Conservation (phyloP, 1,140 invertebrate species). For the Listronotus oregonensis region DNA sequence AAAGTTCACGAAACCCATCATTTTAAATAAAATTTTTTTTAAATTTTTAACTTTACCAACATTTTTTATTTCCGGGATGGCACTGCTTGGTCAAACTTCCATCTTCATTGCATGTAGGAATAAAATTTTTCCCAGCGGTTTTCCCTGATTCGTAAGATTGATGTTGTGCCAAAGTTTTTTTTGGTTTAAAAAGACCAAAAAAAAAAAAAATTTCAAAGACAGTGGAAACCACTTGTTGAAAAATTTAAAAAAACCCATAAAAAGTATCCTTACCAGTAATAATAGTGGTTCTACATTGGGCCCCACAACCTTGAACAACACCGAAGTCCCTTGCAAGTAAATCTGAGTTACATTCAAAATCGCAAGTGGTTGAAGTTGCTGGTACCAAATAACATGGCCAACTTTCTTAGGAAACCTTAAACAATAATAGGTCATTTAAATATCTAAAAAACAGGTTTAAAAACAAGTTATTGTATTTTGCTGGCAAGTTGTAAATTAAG, state of each 20-base stretch:
- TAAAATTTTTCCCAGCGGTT: slow-evolving; percentile 73
- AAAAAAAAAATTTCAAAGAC: no score
- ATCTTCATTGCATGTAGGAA: slow-evolving; percentile 77
- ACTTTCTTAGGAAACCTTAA: slow-evolving; percentile 69
- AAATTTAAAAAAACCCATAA: no score
- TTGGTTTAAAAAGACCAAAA: slow-evolving; percentile 69
- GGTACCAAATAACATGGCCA: slow-evolving; percentile 83
- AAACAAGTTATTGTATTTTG: not conserved
- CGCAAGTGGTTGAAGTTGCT: slow-evolving; percentile 70
- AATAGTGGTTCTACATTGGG: slow-evolving; percentile 74
- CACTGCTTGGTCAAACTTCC: slow-evolving; percentile 84
- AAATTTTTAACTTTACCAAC: slow-evolving; percentile 77
- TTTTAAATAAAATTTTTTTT: no score
- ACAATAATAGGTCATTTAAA: no score
- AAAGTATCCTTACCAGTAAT: slow-evolving; percentile 57
- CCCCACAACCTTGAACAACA: slow-evolving; percentile 88
- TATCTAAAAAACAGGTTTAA: not conserved
- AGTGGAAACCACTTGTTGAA: no score
- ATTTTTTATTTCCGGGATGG: slow-evolving; percentile 71
- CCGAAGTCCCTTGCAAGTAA: slow-evolving; percentile 71
- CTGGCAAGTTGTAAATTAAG: no score
- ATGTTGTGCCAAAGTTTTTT: slow-evolving; percentile 69
- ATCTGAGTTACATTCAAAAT: slow-evolving; percentile 77
- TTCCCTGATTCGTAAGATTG: slow-evolving; percentile 76
- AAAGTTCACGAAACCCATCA: not conserved